These are phyloP conservation scores for Apamea sordens DNA, from an alignment of 2,888 invertebrate genomes.

Conservation along the genomic window DNA sequence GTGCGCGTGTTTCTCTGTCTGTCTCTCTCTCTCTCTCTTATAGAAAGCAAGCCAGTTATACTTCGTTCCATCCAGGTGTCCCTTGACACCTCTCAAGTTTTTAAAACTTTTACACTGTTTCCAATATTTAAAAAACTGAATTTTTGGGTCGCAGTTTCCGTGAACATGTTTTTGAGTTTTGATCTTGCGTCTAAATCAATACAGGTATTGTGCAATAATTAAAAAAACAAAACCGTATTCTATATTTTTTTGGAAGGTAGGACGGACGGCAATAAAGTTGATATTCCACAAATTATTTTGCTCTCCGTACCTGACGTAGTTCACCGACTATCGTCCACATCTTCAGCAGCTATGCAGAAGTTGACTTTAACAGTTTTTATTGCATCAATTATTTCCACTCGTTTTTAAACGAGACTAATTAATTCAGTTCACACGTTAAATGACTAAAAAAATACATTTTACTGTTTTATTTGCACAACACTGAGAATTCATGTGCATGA, in stretches of 20 bases:
- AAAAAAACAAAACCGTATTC: not conserved
- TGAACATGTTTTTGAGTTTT: conserved; percentile 9
- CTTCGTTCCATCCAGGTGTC: too few species aligned
- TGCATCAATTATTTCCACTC: conserved; percentile 69
- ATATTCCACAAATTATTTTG: not conserved
- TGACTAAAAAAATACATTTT: conserved; percentile 54
- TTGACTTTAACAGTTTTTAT: conserved; percentile 71
- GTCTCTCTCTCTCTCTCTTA: too few species aligned
- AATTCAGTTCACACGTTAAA: conserved; percentile 74
- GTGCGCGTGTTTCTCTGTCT: too few species aligned
- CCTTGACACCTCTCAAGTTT: too few species aligned
- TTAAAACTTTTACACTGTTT: conserved; percentile 1
- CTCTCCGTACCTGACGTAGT: conserved; percentile 2
- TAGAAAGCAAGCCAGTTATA: too few species aligned
- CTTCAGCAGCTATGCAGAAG: conserved; percentile 42
- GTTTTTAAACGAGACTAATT: conserved; percentile 71
- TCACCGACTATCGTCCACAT: conserved; percentile 25
- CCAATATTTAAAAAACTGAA: conserved; percentile 1
- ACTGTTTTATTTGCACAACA: conserved; percentile 46
- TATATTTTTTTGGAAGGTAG: too few species aligned
- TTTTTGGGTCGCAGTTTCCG: conserved; percentile 3
- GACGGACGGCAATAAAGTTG: not conserved
- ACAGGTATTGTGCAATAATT: not conserved
- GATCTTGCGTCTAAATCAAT: not conserved
- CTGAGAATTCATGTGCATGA: conserved; percentile 22